Conservation (phyloP, 2,113 vertebrate species). For the human (Homo sapiens) region DNA sequence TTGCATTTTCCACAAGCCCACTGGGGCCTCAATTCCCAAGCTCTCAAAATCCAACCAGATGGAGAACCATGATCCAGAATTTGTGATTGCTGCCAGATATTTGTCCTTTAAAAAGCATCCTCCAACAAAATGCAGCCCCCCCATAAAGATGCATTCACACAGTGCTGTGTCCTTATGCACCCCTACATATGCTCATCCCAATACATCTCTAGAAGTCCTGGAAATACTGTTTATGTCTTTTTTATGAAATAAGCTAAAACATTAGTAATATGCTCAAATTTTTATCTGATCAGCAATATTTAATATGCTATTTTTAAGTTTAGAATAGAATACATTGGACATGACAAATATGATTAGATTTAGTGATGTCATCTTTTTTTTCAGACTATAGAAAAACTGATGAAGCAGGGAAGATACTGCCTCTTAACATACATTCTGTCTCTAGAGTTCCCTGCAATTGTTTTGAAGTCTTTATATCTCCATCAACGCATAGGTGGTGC, state of each 20-base stretch:
- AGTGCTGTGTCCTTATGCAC: neutral
- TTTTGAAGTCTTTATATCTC: neutral
- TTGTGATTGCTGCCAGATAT: neutral
- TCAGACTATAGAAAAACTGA: neutral
- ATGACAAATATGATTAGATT: neutral
- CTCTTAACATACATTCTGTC: neutral
- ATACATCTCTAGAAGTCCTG: neutral
- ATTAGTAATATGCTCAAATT: neutral
- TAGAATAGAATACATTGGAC: neutral
- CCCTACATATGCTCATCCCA: rapidly evolving
- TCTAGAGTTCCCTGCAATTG: neutral
- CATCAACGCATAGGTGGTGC: rapidly evolving
- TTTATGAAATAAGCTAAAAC: neutral
- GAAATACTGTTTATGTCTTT: neutral
- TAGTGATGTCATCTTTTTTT: neutral
- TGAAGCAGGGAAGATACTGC: neutral
- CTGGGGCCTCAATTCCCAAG: neutral
- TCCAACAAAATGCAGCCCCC: neutral
- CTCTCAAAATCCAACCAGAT: conserved; percentile 11
- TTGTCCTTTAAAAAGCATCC: neutral
- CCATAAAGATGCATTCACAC: neutral
- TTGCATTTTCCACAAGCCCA: neutral
- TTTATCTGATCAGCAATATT: neutral
- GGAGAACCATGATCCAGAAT: neutral
- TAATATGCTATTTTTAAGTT: neutral